These are phyloP conservation scores for Phymorhynchus buccinoides DNA, from an alignment of 1,140 invertebrate genomes.

Conservation along the genomic window DNA sequence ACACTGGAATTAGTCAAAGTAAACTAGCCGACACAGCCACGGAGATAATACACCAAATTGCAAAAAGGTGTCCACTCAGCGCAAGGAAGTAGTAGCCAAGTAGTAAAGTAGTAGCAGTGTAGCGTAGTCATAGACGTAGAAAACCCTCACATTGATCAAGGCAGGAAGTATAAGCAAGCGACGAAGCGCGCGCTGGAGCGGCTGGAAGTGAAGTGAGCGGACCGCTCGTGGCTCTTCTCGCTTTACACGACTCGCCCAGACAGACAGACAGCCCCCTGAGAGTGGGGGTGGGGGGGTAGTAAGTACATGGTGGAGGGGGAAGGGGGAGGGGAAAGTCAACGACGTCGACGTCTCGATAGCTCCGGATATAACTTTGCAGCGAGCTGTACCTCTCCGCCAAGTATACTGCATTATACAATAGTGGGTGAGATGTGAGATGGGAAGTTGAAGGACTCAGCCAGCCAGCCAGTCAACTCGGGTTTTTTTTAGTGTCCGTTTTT, in stretches of 20 bases:
- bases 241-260: not conserved
- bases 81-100: too few species aligned
- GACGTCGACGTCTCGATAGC: not conserved
- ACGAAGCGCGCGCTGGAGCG: not conserved
- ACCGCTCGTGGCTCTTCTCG: not conserved
- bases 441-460: not conserved
- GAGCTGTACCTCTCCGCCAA: not conserved
- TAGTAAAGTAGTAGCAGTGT: too few species aligned
- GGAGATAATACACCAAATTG: too few species aligned
- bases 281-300: not conserved
- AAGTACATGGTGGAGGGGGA: not conserved
- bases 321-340: not conserved
- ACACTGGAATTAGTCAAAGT: too few species aligned
- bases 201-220: not conserved
- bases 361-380: slow-evolving; percentile 1
- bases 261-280: not conserved
- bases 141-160: not conserved
- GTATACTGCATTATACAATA: too few species aligned
- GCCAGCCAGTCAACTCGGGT: too few species aligned
- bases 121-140: not conserved
- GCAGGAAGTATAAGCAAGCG: not conserved
- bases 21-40: too few species aligned
- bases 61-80: not conserved
- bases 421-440: not conserved
- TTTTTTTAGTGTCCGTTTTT: too few species aligned